These are phyloP conservation scores for Drosophila nigrodunni DNA, from an alignment of 1,140 invertebrate species.

Conservation along the genomic window DNA sequence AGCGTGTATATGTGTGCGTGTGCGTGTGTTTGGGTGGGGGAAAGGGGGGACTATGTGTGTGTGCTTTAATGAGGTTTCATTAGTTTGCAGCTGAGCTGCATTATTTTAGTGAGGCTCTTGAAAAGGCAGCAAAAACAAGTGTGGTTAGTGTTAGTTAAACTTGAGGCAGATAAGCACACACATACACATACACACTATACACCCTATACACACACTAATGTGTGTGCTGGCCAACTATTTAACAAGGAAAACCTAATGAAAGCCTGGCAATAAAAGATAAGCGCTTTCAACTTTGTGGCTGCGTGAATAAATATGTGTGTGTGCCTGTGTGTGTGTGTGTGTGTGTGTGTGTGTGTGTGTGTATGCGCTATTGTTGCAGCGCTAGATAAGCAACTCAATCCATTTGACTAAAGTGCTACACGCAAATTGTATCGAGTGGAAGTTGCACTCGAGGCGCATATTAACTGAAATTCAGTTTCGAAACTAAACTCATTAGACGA, in stretches of 20 bases:
- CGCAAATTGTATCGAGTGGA: slow-evolving; percentile 72
- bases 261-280: slow-evolving; percentile 78
- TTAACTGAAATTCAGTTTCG: slow-evolving; percentile 77
- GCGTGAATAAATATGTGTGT: slow-evolving; percentile 9
- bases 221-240: slow-evolving; percentile 26
- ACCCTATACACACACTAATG: slow-evolving; percentile 24
- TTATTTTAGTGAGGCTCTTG: slow-evolving; percentile 41
- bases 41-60: not conserved
- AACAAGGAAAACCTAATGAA: slow-evolving; percentile 64
- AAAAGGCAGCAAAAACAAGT: slow-evolving; percentile 21
- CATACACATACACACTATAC: slow-evolving; percentile 10
- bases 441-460: slow-evolving; percentile 59
- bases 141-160: slow-evolving; percentile 37
- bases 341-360: slow-evolving; percentile 16
- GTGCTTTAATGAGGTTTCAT: slow-evolving; percentile 67
- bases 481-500: slow-evolving; percentile 78
- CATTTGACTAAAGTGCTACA: slow-evolving; percentile 70
- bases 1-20: not conserved
- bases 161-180: slow-evolving; percentile 17
- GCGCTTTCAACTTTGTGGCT: slow-evolving; percentile 49
- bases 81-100: slow-evolving; percentile 72
- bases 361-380: slow-evolving; percentile 50
- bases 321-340: slow-evolving; percentile 5
- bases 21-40: too few relatives aligned
- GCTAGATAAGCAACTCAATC: slow-evolving; percentile 65